These are phyloP conservation scores for Acanthopagrus latus DNA, from an alignment of 2,797 vertebrate genomes.

Conservation along the genomic window DNA sequence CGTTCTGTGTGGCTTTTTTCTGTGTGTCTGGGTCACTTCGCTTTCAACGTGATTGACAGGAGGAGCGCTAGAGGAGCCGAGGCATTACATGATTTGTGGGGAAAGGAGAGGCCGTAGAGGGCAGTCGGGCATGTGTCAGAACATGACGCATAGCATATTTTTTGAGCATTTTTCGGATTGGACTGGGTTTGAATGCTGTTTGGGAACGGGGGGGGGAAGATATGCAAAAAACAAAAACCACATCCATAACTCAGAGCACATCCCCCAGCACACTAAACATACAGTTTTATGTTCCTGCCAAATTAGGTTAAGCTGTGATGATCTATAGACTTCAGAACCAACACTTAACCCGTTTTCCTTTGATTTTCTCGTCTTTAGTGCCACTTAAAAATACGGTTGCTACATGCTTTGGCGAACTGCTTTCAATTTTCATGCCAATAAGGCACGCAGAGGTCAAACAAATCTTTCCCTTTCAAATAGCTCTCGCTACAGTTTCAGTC, in stretches of 20 bases:
- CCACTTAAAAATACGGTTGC: slow-evolving; percentile 62
- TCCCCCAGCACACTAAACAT: slow-evolving; percentile 45
- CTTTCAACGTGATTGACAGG: slow-evolving; percentile 64
- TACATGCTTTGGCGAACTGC: slow-evolving; percentile 40
- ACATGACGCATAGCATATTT: slow-evolving; percentile 19
- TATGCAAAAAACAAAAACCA: slow-evolving; percentile 56
- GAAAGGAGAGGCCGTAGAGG: slow-evolving; percentile 28
- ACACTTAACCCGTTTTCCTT: slow-evolving; percentile 56
- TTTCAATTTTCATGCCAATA: slow-evolving; percentile 47
- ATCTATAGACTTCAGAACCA: slow-evolving; percentile 64
- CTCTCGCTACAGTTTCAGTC: neutral
- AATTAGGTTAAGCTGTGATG: slow-evolving; percentile 70
- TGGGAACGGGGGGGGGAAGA: slow-evolving; percentile 23
- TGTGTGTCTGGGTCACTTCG: slow-evolving; percentile 52
- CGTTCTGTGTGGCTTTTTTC: slow-evolving; percentile 45
- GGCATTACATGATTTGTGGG: slow-evolving; percentile 49
- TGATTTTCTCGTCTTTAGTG: slow-evolving; percentile 51
- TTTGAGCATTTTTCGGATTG: slow-evolving; percentile 37
- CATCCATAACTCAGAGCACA: slow-evolving; percentile 61
- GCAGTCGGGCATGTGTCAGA: slow-evolving; percentile 61
- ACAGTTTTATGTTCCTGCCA: slow-evolving; percentile 58
- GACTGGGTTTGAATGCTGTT: slow-evolving; percentile 37
- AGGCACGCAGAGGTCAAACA: slow-evolving; percentile 3
- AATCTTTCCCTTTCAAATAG: slow-evolving; percentile 21
- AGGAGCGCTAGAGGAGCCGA: slow-evolving; percentile 39